phyloP scores from a whole-genome alignment of 2,113 vertebrate species.

The Cavia aperea region DNA sequence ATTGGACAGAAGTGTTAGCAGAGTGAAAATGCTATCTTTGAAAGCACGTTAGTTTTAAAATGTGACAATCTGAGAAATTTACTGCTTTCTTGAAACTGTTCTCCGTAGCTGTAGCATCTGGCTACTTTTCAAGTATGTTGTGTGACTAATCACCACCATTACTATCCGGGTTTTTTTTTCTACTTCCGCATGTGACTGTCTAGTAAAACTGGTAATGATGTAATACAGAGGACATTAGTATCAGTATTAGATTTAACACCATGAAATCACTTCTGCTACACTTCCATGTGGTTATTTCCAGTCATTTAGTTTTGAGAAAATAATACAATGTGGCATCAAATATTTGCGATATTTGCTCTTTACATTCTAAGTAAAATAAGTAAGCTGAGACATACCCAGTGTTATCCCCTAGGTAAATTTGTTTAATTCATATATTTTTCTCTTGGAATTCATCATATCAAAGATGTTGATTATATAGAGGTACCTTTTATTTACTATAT shows the following conservation, averaged over 20 bases:
- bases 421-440: background rate
- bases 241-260: background rate
- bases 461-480: background rate
- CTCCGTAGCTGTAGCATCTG: background rate
- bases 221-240: background rate
- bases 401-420: background rate
- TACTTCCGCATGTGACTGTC: background rate
- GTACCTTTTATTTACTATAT: background rate
- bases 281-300: background rate
- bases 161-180: background rate
- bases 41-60: conserved; percentile 31
- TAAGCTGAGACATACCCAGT: background rate
- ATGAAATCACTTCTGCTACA: background rate
- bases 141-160: background rate
- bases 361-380: background rate
- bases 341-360: background rate
- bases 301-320: background rate
- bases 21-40: background rate
- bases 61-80: conserved; percentile 24
- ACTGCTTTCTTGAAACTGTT: background rate
- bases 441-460: conserved; percentile 9
- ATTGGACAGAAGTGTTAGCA: background rate
- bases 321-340: background rate
- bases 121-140: background rate
- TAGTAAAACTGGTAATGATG: background rate